Base-by-base conservation (phyloP, 1,140 invertebrate species). In the Cyclina sinensis region DNA sequence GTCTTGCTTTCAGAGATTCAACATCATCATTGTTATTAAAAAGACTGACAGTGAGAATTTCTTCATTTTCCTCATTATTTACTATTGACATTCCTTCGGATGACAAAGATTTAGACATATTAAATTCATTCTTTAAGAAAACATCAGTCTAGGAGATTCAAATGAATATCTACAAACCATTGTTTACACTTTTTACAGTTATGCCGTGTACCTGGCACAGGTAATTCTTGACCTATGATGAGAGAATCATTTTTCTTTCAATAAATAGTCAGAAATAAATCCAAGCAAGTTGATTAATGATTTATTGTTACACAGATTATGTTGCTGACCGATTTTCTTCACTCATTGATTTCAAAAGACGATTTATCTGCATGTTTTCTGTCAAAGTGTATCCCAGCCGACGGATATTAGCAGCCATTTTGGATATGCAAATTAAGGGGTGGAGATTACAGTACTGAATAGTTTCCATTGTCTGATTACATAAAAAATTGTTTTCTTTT, bases 371-470 rank as follows among this genome's bases (percentile, higher is more conserved):
- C 43, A 83, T 24, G 27, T 3, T 68, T 62, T 62, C 21, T 16
- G 12, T 62, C 32, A 57, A 39, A 39, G 27, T 32, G 21, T 3
- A n/a, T 65, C 37, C 24, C 35, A 54, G 37, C 24, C 57, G 80
- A 48, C 62, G 37, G 24, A 24, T 7, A 32, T 12, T 1, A 7
- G 18, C 80, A 21, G 80, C 80, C 80, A 83, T 83, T 24, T 83
- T 83, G 78, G 27, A 68, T 83, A 83, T 83, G 80, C 80, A 83
- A 83, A 83, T 83, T n/a, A 83, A 39, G 80, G 57, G 62, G 78
- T 54, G 78, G 65, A 70, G 65, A 70, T 37, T 37, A 18, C 37
- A 27, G 14, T 18, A 37, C 32, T 37, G 65, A 73, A 73, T 39
- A 73, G 68, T 24, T 73, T 37, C 1, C 39, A 39, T 35, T 32